Conservation (phyloP, 2,888 invertebrate genomes). For the Aelia acuminata region DNA sequence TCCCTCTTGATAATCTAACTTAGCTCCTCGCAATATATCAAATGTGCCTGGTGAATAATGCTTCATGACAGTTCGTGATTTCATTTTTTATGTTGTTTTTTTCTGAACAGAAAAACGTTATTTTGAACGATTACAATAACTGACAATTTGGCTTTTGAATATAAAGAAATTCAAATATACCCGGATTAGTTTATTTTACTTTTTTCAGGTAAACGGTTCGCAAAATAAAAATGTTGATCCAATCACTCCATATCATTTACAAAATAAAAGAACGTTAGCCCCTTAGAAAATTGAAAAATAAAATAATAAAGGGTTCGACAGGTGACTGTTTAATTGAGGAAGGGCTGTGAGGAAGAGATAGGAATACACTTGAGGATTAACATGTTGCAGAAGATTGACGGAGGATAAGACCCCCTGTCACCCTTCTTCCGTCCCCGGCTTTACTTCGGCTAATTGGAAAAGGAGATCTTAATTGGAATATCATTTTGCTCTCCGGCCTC, state of each 20-base stretch:
- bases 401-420: constrained; percentile 32
- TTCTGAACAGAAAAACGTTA: too few relatives aligned
- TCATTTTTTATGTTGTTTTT: too few relatives aligned
- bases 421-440: neutral
- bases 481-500: neutral
- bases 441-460: constrained; percentile 42
- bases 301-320: constrained; percentile 27
- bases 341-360: neutral
- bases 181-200: neutral
- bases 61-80: too few relatives aligned
- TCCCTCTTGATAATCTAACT: too few relatives aligned
- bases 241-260: neutral
- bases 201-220: neutral
- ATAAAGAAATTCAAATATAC: neutral
- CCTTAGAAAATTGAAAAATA: constrained; percentile 45
- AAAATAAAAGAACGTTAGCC: constrained; percentile 19
- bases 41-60: too few relatives aligned
- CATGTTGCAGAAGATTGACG: constrained; percentile 47
- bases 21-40: too few relatives aligned
- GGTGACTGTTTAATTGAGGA: constrained; percentile 28
- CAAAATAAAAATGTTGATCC: neutral
- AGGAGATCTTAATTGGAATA: constrained; percentile 48
- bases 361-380: constrained; percentile 47
- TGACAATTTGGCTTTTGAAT: neutral
- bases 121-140: too few relatives aligned